Conservation (phyloP, 2,113 vertebrate species). For the Ammodytes dubius region DNA sequence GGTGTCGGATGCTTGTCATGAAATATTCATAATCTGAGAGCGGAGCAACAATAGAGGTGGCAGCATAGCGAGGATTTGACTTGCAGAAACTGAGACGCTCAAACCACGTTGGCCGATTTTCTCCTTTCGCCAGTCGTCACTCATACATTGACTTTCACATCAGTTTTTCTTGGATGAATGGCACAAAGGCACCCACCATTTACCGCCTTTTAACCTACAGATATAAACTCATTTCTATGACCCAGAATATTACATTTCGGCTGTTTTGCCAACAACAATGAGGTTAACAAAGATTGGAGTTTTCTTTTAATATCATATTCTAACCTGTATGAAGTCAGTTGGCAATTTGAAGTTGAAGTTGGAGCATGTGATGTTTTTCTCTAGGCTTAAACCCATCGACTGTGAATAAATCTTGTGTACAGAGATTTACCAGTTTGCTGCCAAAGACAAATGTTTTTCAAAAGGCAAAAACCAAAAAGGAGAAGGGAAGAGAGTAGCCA, state of each 20-base stretch:
- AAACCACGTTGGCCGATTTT: slow-evolving; percentile 70
- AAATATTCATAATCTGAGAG: slow-evolving; percentile 83
- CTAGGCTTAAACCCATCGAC: neutral
- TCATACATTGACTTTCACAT: slow-evolving; percentile 74
- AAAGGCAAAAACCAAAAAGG: slow-evolving; percentile 1
- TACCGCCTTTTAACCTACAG: slow-evolving; percentile 53
- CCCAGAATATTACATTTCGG: slow-evolving; percentile 18
- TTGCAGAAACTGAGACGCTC: slow-evolving; percentile 78
- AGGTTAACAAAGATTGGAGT: slow-evolving; percentile 17
- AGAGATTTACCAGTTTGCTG: neutral
- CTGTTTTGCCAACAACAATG: slow-evolving; percentile 14
- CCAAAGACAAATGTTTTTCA: neutral
- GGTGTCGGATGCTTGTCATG: slow-evolving; percentile 82
- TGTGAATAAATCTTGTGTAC: neutral
- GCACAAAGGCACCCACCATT: slow-evolving; percentile 57
- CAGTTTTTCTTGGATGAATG: slow-evolving; percentile 47
- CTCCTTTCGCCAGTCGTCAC: slow-evolving; percentile 72
- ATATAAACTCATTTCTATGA: slow-evolving; percentile 25
- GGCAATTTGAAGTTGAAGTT: neutral
- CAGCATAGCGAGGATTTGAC: slow-evolving; percentile 76
- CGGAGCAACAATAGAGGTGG: slow-evolving; percentile 80
- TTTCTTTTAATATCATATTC: neutral
- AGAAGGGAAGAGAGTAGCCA: no score
- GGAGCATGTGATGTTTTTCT: neutral
- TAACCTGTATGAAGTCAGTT: neutral